phyloP scores from a whole-genome alignment of 2,888 invertebrate species.

The Stenodera caucasica region DNA sequence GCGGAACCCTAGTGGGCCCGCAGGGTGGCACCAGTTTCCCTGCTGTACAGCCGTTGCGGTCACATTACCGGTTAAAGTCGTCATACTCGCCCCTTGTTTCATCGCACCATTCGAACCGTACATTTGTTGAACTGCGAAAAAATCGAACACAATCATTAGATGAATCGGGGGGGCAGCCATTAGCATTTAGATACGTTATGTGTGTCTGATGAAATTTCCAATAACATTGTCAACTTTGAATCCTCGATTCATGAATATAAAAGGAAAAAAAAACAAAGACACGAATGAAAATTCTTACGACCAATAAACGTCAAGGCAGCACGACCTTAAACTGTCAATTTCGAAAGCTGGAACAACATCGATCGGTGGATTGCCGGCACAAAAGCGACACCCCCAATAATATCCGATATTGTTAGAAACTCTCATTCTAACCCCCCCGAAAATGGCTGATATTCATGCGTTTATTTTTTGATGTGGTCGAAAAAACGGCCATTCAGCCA shows the following conservation, averaged over 20 bases:
- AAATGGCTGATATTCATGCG: too few species aligned
- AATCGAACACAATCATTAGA: not conserved
- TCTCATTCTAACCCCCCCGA: not conserved
- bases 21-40: constrained; percentile 97
- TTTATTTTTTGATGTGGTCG: too few species aligned
- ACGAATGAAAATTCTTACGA: constrained; percentile 6
- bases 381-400: not conserved
- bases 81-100: constrained; percentile 64
- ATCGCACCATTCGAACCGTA: constrained; percentile 72
- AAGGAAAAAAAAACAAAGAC: constrained; percentile 4
- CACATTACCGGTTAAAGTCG: constrained; percentile 56
- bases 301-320: constrained; percentile 9
- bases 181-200: constrained; percentile 24
- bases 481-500: not conserved
- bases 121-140: constrained; percentile 73
- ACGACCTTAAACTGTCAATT: constrained; percentile 14
- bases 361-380: not conserved
- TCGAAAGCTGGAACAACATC: not conserved
- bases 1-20: constrained; percentile 68
- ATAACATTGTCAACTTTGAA: constrained; percentile 9
- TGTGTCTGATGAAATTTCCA: constrained; percentile 18
- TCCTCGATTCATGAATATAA: constrained; percentile 21
- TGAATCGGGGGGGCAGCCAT: not conserved
- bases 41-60: constrained; percentile 63
- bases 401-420: not conserved